phyloP scores from a whole-genome alignment of 2,797 vertebrate genomes.

The Chelonia mydas region DNA sequence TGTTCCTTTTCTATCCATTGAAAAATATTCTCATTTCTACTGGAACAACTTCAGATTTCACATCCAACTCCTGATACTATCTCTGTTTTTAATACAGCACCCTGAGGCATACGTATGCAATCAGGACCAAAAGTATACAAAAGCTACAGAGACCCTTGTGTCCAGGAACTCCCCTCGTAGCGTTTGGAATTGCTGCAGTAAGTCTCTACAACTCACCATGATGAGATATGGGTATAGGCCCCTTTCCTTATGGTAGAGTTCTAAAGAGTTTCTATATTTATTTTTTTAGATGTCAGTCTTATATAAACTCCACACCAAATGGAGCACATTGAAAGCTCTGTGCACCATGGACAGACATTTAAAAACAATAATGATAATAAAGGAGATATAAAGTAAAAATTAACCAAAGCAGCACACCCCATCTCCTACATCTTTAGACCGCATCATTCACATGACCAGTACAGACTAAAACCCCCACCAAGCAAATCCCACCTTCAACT shows the following conservation, averaged over 20 bases:
- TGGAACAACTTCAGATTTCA: not conserved
- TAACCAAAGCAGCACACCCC: not conserved
- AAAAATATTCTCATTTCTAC: not conserved
- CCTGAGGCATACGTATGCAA: not conserved
- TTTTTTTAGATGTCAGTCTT: not conserved
- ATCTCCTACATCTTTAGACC: not conserved
- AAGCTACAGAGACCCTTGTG: not conserved
- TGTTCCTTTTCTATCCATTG: not conserved
- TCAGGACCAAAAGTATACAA: not conserved
- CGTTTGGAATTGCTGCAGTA: not conserved
- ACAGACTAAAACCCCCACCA: not conserved
- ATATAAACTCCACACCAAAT: not conserved
- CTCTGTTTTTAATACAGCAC: not conserved
- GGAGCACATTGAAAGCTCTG: not conserved
- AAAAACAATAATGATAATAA: not conserved
- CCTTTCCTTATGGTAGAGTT: not conserved
- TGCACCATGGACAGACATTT: not conserved
- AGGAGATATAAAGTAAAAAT: not conserved
- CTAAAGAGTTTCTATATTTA: not conserved
- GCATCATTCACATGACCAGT: not conserved
- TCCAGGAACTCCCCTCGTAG: not conserved
- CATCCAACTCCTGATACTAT: not conserved
- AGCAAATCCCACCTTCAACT: not conserved
- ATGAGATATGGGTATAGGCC: not conserved
- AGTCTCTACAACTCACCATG: not conserved